Base-by-base conservation (phyloP, 2,888 invertebrate species). In the Caenorhabditis virilis region DNA sequence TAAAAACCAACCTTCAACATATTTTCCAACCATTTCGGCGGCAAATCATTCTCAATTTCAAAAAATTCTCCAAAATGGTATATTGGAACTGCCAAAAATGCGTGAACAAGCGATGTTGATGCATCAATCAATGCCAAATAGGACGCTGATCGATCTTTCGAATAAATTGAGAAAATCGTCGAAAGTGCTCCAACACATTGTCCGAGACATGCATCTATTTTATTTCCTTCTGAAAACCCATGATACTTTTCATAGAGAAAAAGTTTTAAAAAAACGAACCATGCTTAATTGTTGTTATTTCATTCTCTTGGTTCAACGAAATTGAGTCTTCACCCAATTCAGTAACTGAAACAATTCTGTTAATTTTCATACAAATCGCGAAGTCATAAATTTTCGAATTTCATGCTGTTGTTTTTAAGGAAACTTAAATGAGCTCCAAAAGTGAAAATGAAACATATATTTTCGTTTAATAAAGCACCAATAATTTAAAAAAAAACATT, bases 61-160 rank as follows among this genome's bases (percentile, higher is more conserved):
- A 49, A 33, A 30, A 46, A 61, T 13, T 65, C 47, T 9, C 57
- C 65, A 9, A 67, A 30, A 47, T 76, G 73, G 53, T 76, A 82
- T 38, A 80, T 60, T 18, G 82, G 82, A 38, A 78, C 78, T 50
- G 81, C 80, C 20, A 77, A 62, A 59, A 82, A 81, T 0, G 48
- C 42, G 35, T 62, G 47, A 9, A 65, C 51, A 35, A 63, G 52
- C 2, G 38, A 38, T 15, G 57, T 69, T 50, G 53, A 55, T 47
- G 64, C 41, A 49, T 63, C 61, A 41, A 72, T 59, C 13, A 72
- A 53, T 1, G 58, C 60, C 11, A 72, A 55, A n/a, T 52, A 48
- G 6, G 42, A 27, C 1, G 66, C 15, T 7, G 38, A 53, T 25
- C 70, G 60, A 2, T 47, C 30, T 0, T 20, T 25, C 0, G 58